Evolutionary conservation across 2,113 vertebrate genomes (phyloP), one percentile per base, ranked within the genome.

Genomic region (Mystacornis crossleyi): DNA sequence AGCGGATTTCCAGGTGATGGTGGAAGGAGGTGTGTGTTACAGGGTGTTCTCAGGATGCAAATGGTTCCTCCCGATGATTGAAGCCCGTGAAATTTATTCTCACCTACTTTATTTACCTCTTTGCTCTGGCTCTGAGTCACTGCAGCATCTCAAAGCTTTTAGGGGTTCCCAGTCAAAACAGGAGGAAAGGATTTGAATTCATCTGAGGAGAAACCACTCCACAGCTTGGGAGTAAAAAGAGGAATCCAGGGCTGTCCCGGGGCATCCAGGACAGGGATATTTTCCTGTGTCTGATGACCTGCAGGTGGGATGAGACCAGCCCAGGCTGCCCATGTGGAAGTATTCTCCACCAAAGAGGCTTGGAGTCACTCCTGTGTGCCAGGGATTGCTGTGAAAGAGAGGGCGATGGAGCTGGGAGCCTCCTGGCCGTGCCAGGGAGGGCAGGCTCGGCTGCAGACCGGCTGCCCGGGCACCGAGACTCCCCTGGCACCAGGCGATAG

Each of bases 51-150:
- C 64, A 26, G 84, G 60, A 88, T 93, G 79, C 85, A 87, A 79
- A 87, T 81, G 38, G 93, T 40, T 45, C 62, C 64, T 90, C 51
- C 26, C 7, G 80, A 12, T 3, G 10, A 74, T 25, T 64, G 81
- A 80, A 90, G 42, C 54, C 80, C 4, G 40, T 24, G 48, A 65
- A 86, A 48, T 93, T 77, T 90, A 62, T 92, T 91, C 60, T 84
- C 91, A 89, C 79, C 64, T 93, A 50, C 91, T 95, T 92, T 81
- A 70, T 93, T 95, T 95, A 62, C 69, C 85, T 80, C 47, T 25
- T 82, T 77, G 3, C 62, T 69, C 54, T 84, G 48, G 53, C 77
- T 93, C 72, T 95, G 84, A 86, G 86, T 90, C 80, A 70, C 1
- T 90, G 83, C 75, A 58, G 75, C 55, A 70, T 55, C 80, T 90